A percentile compares a stretch with the other conserved stretches of the same genome.
These are phyloP conservation scores for Morpho helenor DNA, from an alignment of 2,888 invertebrate genomes.

Conservation along the genomic window DNA sequence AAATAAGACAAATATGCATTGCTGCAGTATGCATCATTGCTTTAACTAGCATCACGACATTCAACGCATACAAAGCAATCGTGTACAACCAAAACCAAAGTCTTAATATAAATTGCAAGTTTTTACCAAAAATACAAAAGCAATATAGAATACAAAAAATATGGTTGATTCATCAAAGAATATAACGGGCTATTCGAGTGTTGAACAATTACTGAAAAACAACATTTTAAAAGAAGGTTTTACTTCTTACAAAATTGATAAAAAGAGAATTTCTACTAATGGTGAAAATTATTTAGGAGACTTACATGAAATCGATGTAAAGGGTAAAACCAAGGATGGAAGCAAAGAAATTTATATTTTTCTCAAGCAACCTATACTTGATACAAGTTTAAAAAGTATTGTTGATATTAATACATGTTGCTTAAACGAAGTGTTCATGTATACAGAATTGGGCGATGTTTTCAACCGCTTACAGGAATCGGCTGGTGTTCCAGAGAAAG, in stretches of 20 bases:
- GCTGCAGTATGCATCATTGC: no score
- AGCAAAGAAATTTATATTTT: constrained; percentile 44
- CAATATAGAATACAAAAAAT: no score
- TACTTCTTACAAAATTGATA: background rate
- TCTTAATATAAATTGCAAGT: no score
- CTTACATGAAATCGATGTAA: constrained; percentile 42
- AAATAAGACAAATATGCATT: no score
- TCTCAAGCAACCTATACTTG: constrained; percentile 37
- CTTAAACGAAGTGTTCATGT: constrained; percentile 38
- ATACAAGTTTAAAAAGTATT: constrained; percentile 26
- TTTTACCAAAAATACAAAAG: no score
- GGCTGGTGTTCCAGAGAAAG: constrained; percentile 34
- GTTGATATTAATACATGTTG: constrained; percentile 34
- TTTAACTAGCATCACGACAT: no score
- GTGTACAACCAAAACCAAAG: no score
- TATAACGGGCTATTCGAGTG: background rate
- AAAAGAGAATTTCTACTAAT: constrained; percentile 31
- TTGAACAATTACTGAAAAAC: background rate
- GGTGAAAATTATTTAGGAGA: constrained; percentile 47
- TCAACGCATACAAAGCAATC: no score
- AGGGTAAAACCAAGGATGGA: constrained; percentile 39
- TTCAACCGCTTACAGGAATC: constrained; percentile 35
- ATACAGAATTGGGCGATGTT: constrained; percentile 34
- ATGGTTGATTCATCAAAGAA: no score
- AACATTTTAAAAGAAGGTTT: background rate